phyloP scores from a whole-genome alignment of 2,797 vertebrate genomes.

The Silurus aristotelis region DNA sequence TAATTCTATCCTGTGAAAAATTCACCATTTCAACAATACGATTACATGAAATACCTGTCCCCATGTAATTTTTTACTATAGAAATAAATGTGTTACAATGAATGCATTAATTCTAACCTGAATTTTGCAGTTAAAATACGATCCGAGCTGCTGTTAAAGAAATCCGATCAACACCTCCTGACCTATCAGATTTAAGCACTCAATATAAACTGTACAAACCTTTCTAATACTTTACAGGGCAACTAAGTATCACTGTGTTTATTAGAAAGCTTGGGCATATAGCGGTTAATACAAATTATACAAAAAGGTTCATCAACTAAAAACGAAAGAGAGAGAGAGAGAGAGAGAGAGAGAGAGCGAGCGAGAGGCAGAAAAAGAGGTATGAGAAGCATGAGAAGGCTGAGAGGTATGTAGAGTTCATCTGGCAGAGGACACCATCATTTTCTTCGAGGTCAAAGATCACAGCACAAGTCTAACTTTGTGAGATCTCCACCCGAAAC shows the following conservation, averaged over 20 bases:
- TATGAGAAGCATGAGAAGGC: background rate
- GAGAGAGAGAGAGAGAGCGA: background rate
- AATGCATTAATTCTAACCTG: background rate
- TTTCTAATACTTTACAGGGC: background rate
- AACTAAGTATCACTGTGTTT: background rate
- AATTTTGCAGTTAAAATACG: background rate
- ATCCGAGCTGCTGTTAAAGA: background rate
- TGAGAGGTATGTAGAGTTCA: conserved; percentile 9
- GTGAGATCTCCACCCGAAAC: conserved; percentile 16
- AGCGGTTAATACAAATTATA: background rate
- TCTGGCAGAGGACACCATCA: conserved; percentile 2
- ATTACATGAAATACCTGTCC: background rate
- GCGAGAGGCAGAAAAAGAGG: background rate
- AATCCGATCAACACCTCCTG: background rate
- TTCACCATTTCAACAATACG: background rate
- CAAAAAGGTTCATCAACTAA: background rate
- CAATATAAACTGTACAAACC: background rate
- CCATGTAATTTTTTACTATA: background rate
- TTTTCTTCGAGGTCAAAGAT: conserved; percentile 27
- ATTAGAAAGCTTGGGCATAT: background rate
- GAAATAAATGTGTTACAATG: background rate
- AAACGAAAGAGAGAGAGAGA: background rate
- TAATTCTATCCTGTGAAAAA: too few relatives aligned
- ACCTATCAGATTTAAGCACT: background rate
- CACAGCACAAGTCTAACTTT: background rate